These are phyloP conservation scores for Acholoe squamosa DNA, from an alignment of 2,888 invertebrate species.

Conservation along the genomic window DNA sequence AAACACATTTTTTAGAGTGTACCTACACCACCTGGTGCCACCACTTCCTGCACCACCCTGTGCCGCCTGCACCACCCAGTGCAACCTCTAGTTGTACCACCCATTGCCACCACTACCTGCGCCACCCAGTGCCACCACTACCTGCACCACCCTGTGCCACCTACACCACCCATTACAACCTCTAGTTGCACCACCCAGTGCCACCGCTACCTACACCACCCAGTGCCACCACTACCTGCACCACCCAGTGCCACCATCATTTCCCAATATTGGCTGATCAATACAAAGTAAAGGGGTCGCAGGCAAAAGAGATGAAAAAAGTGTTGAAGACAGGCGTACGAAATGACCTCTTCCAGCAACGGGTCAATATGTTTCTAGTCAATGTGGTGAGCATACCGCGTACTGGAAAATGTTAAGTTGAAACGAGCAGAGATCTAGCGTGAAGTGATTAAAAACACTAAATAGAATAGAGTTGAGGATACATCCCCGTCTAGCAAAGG, in stretches of 20 bases:
- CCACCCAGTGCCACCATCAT: neutral
- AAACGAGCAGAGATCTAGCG: neutral
- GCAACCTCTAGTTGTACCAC: no score
- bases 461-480: no score
- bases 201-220: neutral
- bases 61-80: no score
- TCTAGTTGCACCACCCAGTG: neutral
- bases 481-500: no score
- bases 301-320: neutral
- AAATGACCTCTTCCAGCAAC: neutral
- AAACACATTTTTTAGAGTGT: no score
- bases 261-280: neutral
- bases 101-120: no score
- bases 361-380: neutral
- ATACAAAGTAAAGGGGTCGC: neutral
- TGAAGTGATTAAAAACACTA: no score
- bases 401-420: neutral
- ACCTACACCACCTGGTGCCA: no score
- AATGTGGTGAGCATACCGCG: conserved; percentile 4
- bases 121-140: no score
- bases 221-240: neutral
- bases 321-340: conserved; percentile 7
- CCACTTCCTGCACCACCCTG: no score
- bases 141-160: no score
- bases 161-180: neutral